phyloP scores from a whole-genome alignment of 2,113 vertebrate species.

The Steatornis caripensis region DNA sequence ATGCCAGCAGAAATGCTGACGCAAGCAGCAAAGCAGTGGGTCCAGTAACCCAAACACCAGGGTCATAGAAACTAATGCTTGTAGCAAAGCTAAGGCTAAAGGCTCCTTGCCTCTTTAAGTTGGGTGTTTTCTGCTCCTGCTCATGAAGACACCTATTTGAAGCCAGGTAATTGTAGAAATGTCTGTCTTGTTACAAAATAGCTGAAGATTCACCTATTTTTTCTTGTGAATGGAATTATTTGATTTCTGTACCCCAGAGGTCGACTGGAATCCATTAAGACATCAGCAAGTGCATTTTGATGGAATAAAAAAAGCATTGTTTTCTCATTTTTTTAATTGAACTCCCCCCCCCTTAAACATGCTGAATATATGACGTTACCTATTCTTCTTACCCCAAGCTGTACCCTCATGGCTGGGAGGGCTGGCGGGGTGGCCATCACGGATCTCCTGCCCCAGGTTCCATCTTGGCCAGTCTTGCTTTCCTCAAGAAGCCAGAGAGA shows the following conservation, averaged over 20 bases:
- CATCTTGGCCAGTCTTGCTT: neutral
- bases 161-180: neutral
- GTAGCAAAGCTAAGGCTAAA: neutral
- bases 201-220: neutral
- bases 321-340: neutral
- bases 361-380: neutral
- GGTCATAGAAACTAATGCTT: neutral
- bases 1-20: neutral
- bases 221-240: neutral
- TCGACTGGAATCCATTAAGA: neutral
- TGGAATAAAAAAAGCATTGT: neutral
- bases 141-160: neutral
- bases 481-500: neutral
- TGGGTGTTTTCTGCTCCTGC: neutral
- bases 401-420: neutral
- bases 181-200: neutral
- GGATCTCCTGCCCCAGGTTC: neutral
- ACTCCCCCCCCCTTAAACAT: too few species aligned
- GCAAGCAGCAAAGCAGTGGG: neutral
- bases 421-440: rapidly evolving
- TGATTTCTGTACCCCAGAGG: neutral
- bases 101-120: neutral
- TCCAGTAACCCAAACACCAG: neutral
- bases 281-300: neutral
- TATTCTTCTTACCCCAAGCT: neutral